These are phyloP conservation scores for Andrena marginata DNA, from an alignment of 2,888 invertebrate genomes.

Conservation along the genomic window DNA sequence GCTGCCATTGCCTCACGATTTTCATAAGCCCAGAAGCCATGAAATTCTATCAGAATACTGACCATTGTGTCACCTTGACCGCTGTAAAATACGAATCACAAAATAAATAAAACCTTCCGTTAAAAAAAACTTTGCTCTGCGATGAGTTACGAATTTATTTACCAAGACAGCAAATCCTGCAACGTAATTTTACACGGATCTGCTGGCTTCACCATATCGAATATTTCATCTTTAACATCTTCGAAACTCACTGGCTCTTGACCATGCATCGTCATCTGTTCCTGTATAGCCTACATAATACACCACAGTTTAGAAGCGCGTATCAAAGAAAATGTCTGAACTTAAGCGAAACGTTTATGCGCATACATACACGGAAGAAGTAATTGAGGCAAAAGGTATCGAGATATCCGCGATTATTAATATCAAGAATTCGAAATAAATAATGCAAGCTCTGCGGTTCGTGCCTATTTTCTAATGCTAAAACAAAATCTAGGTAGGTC, in stretches of 20 bases:
- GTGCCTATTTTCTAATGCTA: slow-evolving; percentile 96
- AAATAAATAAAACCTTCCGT: background rate
- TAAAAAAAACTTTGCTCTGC: background rate
- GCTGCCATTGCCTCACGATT: slow-evolving; percentile 93
- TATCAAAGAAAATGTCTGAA: background rate
- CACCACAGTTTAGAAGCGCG: slow-evolving; percentile 3
- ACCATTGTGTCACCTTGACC: slow-evolving; percentile 97
- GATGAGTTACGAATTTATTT: slow-evolving; percentile 60
- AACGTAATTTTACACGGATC: slow-evolving; percentile 94
- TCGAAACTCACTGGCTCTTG: slow-evolving; percentile 96
- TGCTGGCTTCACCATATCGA: slow-evolving; percentile 98
- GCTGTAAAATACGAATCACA: slow-evolving; percentile 85
- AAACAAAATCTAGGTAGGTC: slow-evolving; percentile 96
- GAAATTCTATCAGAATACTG: slow-evolving; percentile 96
- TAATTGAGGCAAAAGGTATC: slow-evolving; percentile 96
- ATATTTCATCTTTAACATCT: slow-evolving; percentile 98
- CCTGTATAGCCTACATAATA: slow-evolving; percentile 92
- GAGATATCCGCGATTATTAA: slow-evolving; percentile 94
- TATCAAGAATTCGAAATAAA: slow-evolving; percentile 95
- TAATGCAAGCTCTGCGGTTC: slow-evolving; percentile 97
- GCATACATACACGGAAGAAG: slow-evolving; percentile 91
- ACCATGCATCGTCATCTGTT: slow-evolving; percentile 94
- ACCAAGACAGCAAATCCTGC: slow-evolving; percentile 93
- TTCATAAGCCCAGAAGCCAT: slow-evolving; percentile 99
- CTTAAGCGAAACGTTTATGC: background rate